These are phyloP conservation scores for Ctenodactylus gundi DNA, from an alignment of 2,113 vertebrate species.

Conservation along the genomic window DNA sequence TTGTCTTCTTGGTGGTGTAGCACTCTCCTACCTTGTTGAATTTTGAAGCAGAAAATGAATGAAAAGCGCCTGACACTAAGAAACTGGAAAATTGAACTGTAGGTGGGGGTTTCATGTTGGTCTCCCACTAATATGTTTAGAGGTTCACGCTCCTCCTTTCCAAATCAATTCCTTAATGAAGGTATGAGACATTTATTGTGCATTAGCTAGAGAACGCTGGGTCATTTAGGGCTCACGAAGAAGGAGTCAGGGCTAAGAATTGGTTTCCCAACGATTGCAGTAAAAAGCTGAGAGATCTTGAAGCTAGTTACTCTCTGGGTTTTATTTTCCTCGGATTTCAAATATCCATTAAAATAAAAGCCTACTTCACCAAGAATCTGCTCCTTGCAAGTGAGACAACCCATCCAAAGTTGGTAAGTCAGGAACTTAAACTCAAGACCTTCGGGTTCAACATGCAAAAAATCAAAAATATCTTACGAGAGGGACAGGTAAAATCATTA, in stretches of 20 bases:
- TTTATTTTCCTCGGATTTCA: slow-evolving; percentile 26
- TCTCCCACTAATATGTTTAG: not conserved
- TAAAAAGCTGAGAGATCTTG: not conserved
- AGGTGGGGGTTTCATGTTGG: not conserved
- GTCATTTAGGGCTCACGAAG: not conserved
- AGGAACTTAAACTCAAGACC: not conserved
- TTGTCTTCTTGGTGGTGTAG: not conserved
- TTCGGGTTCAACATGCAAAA: not conserved
- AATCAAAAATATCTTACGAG: not conserved
- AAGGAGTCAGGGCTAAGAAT: not conserved
- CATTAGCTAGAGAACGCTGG: not conserved
- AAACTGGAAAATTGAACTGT: not conserved
- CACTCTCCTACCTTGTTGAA: not conserved
- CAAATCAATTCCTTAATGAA: not conserved
- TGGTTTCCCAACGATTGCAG: not conserved
- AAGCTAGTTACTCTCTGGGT: not conserved
- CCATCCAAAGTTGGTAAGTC: not conserved
- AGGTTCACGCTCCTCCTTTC: not conserved
- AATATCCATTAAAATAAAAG: not conserved
- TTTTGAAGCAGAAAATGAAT: not conserved
- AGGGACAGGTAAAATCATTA: not conserved
- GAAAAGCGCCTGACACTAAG: not conserved
- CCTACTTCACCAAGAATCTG: not conserved
- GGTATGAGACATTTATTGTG: not conserved
- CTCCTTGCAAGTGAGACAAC: not conserved